Evolutionary conservation across 2,888 invertebrate genomes (phyloP), one percentile per base, ranked within the genome.

Genomic region (Andrena haemorrhoa): DNA sequence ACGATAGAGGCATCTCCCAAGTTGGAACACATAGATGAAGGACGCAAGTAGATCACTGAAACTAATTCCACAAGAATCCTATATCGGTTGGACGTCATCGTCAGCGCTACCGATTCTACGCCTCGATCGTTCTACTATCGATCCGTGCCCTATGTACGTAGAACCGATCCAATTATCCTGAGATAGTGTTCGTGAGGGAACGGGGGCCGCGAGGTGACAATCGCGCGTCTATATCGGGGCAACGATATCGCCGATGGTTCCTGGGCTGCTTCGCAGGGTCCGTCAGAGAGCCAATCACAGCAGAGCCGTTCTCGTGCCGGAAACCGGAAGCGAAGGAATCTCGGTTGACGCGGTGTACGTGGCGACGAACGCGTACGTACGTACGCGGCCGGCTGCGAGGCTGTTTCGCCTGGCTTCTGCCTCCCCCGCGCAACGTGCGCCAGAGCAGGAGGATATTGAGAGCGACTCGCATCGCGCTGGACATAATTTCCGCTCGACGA

Each of bases 401-500:
- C 60, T 53, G 81, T 83, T 83, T 76, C 73, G 83, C 71, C 70
- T 29, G 23, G 31, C 51, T 71, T 70, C 77, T 75, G 71, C 80
- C 73, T 75, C 65, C 58, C 12, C 58, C 56, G 78, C 83, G 82
- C 56, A 81, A 76, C 76, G 87, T 84, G 83, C 84, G 85, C 83
- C 88, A 66, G 75, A 65, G 79, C 72, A 74, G 82, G 89, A 92
- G 93, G 93, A 93, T 93, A 93, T 93, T 93, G 93, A 93, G 93
- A 93, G 93, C 93, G 92, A 92, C 91, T 93, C 92, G 91, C 91
- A 91, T 91, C 92, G 92, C 90, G 91, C 92, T 93, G 94, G 94
- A 94, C 94, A 94, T 94, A 94, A 94, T 94, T 94, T 94, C 94
- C 94, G 94, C 93, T 92, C 93, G 94, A 93, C 94, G 93, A 93